Evolutionary conservation across 2,797 vertebrate species (phyloP).

Genomic region (Leptatherina wallacei): DNA sequence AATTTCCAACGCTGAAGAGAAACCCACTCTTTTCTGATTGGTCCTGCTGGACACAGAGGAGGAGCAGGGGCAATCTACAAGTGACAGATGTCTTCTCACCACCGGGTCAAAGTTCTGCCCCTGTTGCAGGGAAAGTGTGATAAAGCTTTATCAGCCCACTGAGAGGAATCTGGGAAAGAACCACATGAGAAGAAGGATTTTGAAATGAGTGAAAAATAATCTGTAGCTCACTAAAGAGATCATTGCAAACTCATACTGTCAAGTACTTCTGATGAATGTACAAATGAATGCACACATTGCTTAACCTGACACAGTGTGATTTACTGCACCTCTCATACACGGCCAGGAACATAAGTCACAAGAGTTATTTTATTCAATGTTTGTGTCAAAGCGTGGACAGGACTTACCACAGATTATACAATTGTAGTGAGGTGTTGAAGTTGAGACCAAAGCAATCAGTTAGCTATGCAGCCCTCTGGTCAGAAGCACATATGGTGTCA

Average conservation of each 20-base stretch:
- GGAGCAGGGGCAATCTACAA: constrained; percentile 12
- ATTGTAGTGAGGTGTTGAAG: constrained; percentile 15
- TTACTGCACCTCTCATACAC: too few species aligned
- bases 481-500: constrained; percentile 60
- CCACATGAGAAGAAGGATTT: constrained; percentile 45
- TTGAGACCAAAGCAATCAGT: constrained; percentile 12
- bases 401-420: constrained; percentile 53
- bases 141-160: constrained; percentile 71
- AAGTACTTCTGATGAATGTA: neutral
- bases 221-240: neutral
- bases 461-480: constrained; percentile 31
- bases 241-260: neutral
- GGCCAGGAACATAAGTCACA: too few species aligned
- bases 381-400: neutral
- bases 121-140: constrained; percentile 51
- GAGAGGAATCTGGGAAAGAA: constrained; percentile 65
- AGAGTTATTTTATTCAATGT: neutral
- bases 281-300: neutral
- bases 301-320: neutral
- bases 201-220: constrained; percentile 13
- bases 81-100: constrained; percentile 31
- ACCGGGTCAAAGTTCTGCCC: constrained; percentile 77
- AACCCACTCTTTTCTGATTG: constrained; percentile 41
- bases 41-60: constrained; percentile 30
- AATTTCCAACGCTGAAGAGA: constrained; percentile 24